These are phyloP conservation scores for Drosophila saltans DNA, from an alignment of 1,140 invertebrate genomes.

Conservation along the genomic window DNA sequence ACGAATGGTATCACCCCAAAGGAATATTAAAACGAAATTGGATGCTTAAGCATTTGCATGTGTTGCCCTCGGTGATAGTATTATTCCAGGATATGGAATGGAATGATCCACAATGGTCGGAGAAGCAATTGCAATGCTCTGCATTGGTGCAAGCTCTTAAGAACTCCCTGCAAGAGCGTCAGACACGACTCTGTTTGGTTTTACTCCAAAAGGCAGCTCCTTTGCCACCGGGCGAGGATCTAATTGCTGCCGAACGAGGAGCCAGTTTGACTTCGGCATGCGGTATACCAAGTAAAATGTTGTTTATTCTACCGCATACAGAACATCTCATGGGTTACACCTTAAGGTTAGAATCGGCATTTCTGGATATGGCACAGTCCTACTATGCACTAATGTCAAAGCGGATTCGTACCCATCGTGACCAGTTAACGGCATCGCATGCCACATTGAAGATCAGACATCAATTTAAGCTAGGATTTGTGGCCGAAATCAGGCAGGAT, in stretches of 20 bases:
- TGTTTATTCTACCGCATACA: conserved; percentile 95
- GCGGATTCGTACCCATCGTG: conserved; percentile 93
- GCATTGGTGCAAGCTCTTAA: conserved; percentile 94
- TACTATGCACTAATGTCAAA: conserved; percentile 96
- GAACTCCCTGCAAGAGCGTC: conserved; percentile 86
- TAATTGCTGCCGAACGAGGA: conserved; percentile 93
- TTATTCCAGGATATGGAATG: conserved; percentile 98
- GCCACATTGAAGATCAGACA: conserved; percentile 96
- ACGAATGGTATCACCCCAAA: conserved; percentile 98
- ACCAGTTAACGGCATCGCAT: conserved; percentile 95
- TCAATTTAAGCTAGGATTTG: conserved; percentile 98
- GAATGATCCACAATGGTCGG: conserved; percentile 96
- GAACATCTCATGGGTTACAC: conserved; percentile 89
- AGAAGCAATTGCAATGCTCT: conserved; percentile 96
- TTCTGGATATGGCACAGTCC: conserved; percentile 95
- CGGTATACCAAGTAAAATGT: conserved; percentile 94
- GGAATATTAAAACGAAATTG: conserved; percentile 98
- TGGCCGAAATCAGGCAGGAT: conserved; percentile 97
- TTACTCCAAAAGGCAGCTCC: conserved; percentile 93
- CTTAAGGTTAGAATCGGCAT: conserved; percentile 93
- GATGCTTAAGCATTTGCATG: conserved; percentile 96
- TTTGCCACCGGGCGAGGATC: conserved; percentile 92
- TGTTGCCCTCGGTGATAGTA: conserved; percentile 96
- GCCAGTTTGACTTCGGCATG: conserved; percentile 94
- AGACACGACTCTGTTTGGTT: conserved; percentile 94